Conservation (phyloP, 2,888 invertebrate genomes). For the Sturmia bella region DNA sequence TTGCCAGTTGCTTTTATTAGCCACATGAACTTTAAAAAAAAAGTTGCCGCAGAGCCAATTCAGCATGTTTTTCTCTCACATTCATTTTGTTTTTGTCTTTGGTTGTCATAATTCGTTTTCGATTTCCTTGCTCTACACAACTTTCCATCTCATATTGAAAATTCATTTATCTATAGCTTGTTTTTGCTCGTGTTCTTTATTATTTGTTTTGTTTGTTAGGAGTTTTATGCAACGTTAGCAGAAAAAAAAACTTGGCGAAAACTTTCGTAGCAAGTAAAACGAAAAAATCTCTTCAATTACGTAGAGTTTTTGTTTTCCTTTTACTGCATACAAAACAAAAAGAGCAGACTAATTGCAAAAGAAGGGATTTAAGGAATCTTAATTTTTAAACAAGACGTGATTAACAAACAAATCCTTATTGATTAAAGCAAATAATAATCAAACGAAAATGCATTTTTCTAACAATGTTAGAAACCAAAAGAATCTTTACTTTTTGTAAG, state of each 20-base stretch:
- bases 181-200: conserved; percentile 1
- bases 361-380: not conserved
- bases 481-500: too few relatives aligned
- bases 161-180: conserved; percentile 40
- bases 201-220: conserved; percentile 36
- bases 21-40: too few relatives aligned
- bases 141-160: conserved; percentile 38
- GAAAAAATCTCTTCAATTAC: not conserved
- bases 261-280: not conserved
- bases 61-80: too few relatives aligned
- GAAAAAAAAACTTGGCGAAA: not conserved
- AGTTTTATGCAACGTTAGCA: conserved; percentile 41
- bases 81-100: not conserved
- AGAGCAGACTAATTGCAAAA: not conserved
- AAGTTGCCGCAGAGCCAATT: too few relatives aligned
- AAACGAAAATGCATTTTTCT: too few relatives aligned
- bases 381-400: too few relatives aligned
- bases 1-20: too few relatives aligned
- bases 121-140: not conserved
- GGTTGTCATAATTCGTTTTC: not conserved
- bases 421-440: too few relatives aligned
- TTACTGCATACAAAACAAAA: not conserved
- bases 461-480: too few relatives aligned
- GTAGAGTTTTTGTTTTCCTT: not conserved
- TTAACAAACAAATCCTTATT: too few relatives aligned